Percentiles rank a stretch among this genome's conserved stretches.
Conservation (phyloP, 1,140 invertebrate species). For the Fopius arisanus region DNA sequence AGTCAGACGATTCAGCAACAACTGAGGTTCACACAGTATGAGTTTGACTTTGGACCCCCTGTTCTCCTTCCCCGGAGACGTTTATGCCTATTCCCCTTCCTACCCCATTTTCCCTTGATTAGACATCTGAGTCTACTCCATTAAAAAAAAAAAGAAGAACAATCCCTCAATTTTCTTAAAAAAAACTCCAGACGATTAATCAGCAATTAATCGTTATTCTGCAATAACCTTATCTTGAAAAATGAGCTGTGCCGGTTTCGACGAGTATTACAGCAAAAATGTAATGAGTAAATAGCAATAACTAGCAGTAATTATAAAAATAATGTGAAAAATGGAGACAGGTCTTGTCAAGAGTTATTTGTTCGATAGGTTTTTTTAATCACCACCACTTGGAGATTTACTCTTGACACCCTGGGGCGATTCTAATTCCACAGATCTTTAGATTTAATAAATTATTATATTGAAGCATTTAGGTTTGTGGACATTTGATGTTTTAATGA, state of each 20-base stretch:
- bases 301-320: background rate
- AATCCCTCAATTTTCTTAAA: background rate
- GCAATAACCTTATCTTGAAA: background rate
- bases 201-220: background rate
- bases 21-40: slow-evolving; percentile 38
- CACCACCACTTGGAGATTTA: background rate
- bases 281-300: background rate
- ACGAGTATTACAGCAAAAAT: background rate
- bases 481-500: background rate
- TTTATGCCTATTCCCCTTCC: background rate
- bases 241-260: background rate
- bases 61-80: slow-evolving; percentile 33
- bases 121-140: background rate
- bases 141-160: background rate
- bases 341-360: background rate
- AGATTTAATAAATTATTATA: background rate
- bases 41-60: slow-evolving; percentile 47
- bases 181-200: background rate
- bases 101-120: background rate
- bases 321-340: background rate
- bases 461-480: background rate
- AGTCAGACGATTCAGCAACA: slow-evolving; percentile 30
- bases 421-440: background rate
- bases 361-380: background rate
- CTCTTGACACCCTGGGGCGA: background rate